Conservation (phyloP, 2,113 vertebrate genomes). For the Alethe castanea region DNA sequence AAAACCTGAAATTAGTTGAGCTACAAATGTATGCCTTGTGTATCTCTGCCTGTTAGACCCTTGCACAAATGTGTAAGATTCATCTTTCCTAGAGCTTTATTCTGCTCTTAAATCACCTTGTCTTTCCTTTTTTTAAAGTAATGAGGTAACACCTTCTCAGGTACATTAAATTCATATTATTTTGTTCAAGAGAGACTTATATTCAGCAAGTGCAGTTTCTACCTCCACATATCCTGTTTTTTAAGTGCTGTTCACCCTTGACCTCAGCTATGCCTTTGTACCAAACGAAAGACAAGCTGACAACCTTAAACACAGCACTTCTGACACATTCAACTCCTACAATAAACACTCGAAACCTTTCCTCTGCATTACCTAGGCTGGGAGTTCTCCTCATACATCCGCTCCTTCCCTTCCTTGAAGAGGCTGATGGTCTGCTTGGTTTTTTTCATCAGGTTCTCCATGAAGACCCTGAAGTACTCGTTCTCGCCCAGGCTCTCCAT, state of each 20-base stretch:
- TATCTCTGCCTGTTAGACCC: background rate
- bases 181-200: background rate
- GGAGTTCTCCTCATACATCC: slow-evolving; percentile 99
- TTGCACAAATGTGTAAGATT: background rate
- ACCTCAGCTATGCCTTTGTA: background rate
- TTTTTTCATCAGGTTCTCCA: slow-evolving; percentile 98
- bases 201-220: background rate
- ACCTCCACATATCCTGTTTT: background rate
- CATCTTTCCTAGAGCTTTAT: background rate
- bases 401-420: slow-evolving; percentile 96
- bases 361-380: slow-evolving; percentile 85
- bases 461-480: slow-evolving; percentile 96
- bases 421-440: slow-evolving; percentile 99
- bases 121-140: background rate
- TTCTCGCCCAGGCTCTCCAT: slow-evolving; percentile 97
- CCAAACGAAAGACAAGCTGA: accelerated
- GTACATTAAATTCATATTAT: background rate
- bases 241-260: background rate
- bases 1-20: background rate
- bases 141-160: background rate
- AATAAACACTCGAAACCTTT: background rate
- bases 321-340: accelerated
- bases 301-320: background rate
- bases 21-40: background rate
- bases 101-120: background rate